These are phyloP conservation scores for Pyxicephalus adspersus DNA, from an alignment of 2,113 vertebrate genomes.

Conservation along the genomic window DNA sequence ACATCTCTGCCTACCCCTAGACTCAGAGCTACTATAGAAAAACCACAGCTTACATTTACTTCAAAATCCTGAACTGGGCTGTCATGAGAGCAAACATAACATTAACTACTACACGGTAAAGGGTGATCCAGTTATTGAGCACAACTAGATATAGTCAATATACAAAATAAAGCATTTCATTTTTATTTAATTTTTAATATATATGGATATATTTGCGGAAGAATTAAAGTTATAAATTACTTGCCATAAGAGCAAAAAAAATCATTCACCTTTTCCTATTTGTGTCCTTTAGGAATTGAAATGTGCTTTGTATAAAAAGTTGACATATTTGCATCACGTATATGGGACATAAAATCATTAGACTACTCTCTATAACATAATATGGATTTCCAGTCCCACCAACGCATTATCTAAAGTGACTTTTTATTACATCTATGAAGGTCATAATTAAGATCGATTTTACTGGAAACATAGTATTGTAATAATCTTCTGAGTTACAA, in stretches of 20 bases:
- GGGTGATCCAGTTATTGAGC: too few species aligned
- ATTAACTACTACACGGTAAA: too few species aligned
- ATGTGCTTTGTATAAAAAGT: constrained; percentile 29
- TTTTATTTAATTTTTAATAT: neutral
- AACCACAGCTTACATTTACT: too few species aligned
- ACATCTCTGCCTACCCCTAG: too few species aligned
- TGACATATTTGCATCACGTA: constrained; percentile 49
- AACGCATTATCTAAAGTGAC: constrained; percentile 55
- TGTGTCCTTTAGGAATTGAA: neutral
- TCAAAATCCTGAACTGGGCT: too few species aligned
- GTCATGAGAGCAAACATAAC: too few species aligned
- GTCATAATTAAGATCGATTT: constrained; percentile 56
- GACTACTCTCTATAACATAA: constrained; percentile 49
- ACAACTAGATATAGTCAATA: too few species aligned
- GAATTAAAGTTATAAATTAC: neutral
- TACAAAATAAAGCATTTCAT: neutral
- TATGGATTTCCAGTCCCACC: constrained; percentile 53
- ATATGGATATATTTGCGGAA: neutral
- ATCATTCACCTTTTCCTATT: neutral
- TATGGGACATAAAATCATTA: constrained; percentile 54
- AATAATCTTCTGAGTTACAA: constrained; percentile 44
- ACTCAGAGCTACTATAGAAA: too few species aligned
- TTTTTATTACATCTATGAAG: constrained; percentile 57
- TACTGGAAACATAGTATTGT: constrained; percentile 43
- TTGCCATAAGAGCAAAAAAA: neutral